Evolutionary conservation across 1,140 invertebrate species (phyloP).

Genomic region (Vanessa atalanta): DNA sequence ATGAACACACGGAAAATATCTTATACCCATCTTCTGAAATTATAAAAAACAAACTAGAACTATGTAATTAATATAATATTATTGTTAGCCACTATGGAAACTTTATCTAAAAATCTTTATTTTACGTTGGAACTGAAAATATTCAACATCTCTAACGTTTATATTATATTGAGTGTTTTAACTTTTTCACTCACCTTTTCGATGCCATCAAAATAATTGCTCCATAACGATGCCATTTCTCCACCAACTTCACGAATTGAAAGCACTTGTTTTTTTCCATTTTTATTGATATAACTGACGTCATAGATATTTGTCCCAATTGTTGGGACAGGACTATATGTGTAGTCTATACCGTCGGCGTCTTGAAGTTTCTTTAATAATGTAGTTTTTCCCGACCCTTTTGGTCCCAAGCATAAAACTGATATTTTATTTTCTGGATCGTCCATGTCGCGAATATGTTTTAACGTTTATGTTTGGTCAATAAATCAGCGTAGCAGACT

Average conservation of each 20-base stretch:
- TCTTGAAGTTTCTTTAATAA: constrained; percentile 87
- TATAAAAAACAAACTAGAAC: too few relatives aligned
- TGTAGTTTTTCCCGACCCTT: constrained; percentile 90
- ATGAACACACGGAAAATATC: too few relatives aligned
- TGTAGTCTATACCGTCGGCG: constrained; percentile 84
- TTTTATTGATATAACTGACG: constrained; percentile 81
- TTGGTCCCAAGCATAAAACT: constrained; percentile 88
- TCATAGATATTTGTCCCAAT: constrained; percentile 88
- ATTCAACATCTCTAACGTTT: too few relatives aligned
- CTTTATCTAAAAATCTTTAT: too few relatives aligned
- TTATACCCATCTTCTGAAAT: too few relatives aligned
- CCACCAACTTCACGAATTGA: constrained; percentile 87
- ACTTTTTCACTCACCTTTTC: constrained; percentile 80
- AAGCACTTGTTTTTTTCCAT: constrained; percentile 73
- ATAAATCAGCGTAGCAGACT: constrained; percentile 35
- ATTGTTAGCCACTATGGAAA: too few relatives aligned
- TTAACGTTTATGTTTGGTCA: constrained; percentile 45
- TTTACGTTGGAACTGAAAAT: too few relatives aligned
- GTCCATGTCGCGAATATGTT: constrained; percentile 52
- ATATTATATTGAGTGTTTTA: too few relatives aligned
- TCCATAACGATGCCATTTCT: constrained; percentile 89
- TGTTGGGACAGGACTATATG: constrained; percentile 87
- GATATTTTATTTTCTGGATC: constrained; percentile 73
- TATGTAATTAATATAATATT: too few relatives aligned
- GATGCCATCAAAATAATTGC: constrained; percentile 85